Evolutionary conservation across 92 coral and sea anemone genomes (phyloP).

Genomic region (Epizoanthus fatuus): DNA sequence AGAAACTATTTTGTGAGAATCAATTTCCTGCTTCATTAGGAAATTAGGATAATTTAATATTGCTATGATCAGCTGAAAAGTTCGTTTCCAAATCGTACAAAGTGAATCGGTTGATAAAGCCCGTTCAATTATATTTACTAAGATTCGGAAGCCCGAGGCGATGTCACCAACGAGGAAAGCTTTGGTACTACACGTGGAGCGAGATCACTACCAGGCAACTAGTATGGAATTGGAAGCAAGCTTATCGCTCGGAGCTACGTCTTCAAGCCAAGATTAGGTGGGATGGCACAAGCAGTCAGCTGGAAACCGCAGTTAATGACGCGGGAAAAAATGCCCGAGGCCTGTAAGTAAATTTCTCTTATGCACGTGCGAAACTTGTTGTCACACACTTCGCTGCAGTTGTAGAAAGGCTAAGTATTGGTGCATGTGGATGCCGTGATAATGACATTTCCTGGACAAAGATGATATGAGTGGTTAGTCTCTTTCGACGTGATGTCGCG

Average conservation of each 20-base stretch:
- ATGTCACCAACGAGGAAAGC: slow-evolving; percentile 47
- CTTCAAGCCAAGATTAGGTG: too few species aligned
- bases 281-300: too few species aligned
- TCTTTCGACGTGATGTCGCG: too few species aligned
- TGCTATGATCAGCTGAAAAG: slow-evolving; percentile 50
- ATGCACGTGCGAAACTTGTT: too few species aligned
- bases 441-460: too few species aligned
- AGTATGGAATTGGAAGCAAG: too few species aligned
- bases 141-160: slow-evolving; percentile 22
- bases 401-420: too few species aligned
- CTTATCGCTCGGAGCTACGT: too few species aligned
- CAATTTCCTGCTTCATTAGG: slow-evolving; percentile 44
- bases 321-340: too few species aligned
- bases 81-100: slow-evolving; percentile 66
- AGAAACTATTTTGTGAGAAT: slow-evolving; percentile 51
- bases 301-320: neutral
- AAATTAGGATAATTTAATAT: slow-evolving; percentile 27
- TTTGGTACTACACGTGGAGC: slow-evolving; percentile 20
- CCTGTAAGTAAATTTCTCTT: neutral
- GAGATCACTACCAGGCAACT: neutral
- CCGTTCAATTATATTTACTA: slow-evolving; percentile 43
- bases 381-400: too few species aligned
- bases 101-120: slow-evolving; percentile 45
- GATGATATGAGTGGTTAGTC: too few species aligned
- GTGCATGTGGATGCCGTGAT: too few species aligned